Base-by-base conservation (phyloP, 2,888 invertebrate genomes). In the Clunio marinus region DNA sequence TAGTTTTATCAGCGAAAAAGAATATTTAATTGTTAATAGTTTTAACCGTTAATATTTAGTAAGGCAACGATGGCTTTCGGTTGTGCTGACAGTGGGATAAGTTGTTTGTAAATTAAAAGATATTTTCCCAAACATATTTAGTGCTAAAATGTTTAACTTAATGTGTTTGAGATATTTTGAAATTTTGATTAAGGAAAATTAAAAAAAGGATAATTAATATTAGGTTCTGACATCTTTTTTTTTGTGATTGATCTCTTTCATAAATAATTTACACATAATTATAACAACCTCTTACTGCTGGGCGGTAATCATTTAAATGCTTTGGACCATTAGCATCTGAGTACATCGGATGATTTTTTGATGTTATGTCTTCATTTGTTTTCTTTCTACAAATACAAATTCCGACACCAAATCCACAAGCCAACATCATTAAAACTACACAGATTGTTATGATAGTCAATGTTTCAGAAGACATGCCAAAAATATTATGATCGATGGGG, bases 371-470 rank as follows among this genome's bases (percentile, higher is more conserved):
- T 73, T 87, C 84, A 37, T 24, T 63, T 20, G 63, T 46, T 13
- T 25, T 45, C 10, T 37, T 20, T 70, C 89, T 85, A 78, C 91
- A 92, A 74, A 88, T 83, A 81, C 91, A 93, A 77, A 88, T 83
- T 71, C 88, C 86, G 70, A 87, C 82, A 72, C 85, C 87, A 69
- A 87, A 85, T 72, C 86, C 85, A 74, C 85, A 83, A 69, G 87
- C 86, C 74, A 87, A 83, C 75, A 88, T 80, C 73, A 87, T 82
- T 76, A 92, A 81, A 75, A 87, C 81, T 70, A 84, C 82, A 74
- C 86, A 86, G 71, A 89, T 88, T 67, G 88, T 85, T 73, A 86
- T 84, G 70, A 86, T 83, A 73, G 87, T 88, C 78, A 91, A 86
- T 86, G 89, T 88, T 74, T 63, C 45, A 25, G 63, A 28, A 5